phyloP scores from a whole-genome alignment of 2,797 vertebrate genomes.

The Halcyon leucocephala region DNA sequence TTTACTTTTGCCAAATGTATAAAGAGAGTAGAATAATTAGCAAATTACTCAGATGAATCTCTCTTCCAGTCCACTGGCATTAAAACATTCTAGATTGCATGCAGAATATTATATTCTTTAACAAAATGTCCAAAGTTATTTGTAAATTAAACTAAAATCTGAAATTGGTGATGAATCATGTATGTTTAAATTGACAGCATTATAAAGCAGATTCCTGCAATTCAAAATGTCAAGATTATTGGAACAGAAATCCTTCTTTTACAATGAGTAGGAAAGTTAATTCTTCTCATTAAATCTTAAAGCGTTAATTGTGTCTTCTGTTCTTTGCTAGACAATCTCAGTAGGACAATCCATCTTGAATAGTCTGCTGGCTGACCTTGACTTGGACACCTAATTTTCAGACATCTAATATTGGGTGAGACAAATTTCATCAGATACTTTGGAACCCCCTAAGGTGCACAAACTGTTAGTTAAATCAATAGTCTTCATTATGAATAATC shows the following conservation, averaged over 20 bases:
- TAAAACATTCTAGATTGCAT: not conserved
- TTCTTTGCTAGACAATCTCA: not conserved
- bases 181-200: not conserved
- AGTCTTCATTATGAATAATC: not conserved
- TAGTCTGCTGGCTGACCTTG: not conserved
- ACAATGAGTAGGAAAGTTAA: not conserved
- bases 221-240: not conserved
- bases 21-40: not conserved
- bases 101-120: not conserved
- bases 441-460: not conserved
- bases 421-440: not conserved
- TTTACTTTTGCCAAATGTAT: not conserved
- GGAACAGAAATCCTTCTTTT: not conserved
- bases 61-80: not conserved
- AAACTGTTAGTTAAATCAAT: not conserved
- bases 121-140: not conserved
- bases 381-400: not conserved
- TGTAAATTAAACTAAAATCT: not conserved
- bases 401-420: not conserved
- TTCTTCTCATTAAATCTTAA: not conserved
- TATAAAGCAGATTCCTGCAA: not conserved
- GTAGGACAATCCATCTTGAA: not conserved
- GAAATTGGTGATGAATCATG: not conserved
- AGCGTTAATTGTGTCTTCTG: not conserved
- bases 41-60: constrained; percentile 23